Conservation (phyloP, 1,140 invertebrate genomes). For the Bombus superbus region DNA sequence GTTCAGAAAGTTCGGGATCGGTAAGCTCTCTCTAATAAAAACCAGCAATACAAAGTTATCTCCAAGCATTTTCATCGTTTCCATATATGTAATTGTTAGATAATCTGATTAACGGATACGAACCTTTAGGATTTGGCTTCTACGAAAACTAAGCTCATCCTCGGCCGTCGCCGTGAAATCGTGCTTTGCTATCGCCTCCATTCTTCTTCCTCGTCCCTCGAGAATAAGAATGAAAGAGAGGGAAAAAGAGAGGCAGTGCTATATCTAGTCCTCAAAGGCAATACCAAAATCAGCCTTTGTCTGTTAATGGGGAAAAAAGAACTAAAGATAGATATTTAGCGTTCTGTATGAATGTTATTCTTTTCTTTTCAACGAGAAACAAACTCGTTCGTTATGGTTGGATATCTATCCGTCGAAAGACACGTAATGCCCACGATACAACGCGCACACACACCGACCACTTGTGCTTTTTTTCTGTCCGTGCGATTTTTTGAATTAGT, state of each 20-base stretch:
- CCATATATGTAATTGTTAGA: neutral
- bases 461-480: slow-evolving; percentile 44
- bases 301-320: neutral
- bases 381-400: neutral
- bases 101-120: slow-evolving; percentile 12
- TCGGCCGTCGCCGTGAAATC: slow-evolving; percentile 99
- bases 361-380: neutral
- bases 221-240: slow-evolving; percentile 46
- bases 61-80: too few species aligned
- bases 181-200: slow-evolving; percentile 99
- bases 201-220: slow-evolving; percentile 79
- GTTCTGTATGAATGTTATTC: neutral
- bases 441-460: slow-evolving; percentile 49
- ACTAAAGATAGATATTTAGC: neutral
- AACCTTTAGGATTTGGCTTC: slow-evolving; percentile 97
- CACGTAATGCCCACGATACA: slow-evolving; percentile 45
- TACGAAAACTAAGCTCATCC: slow-evolving; percentile 99
- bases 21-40: slow-evolving; percentile 14
- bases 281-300: slow-evolving; percentile 54
- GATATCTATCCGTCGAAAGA: slow-evolving; percentile 2
- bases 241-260: slow-evolving; percentile 42
- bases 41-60: neutral
- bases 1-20: slow-evolving; percentile 51
- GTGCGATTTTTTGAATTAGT: slow-evolving; percentile 48
- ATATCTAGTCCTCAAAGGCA: slow-evolving; percentile 47